phyloP scores from a whole-genome alignment of 1,140 invertebrate species.

The Trichomalopsis sarcophagae region DNA sequence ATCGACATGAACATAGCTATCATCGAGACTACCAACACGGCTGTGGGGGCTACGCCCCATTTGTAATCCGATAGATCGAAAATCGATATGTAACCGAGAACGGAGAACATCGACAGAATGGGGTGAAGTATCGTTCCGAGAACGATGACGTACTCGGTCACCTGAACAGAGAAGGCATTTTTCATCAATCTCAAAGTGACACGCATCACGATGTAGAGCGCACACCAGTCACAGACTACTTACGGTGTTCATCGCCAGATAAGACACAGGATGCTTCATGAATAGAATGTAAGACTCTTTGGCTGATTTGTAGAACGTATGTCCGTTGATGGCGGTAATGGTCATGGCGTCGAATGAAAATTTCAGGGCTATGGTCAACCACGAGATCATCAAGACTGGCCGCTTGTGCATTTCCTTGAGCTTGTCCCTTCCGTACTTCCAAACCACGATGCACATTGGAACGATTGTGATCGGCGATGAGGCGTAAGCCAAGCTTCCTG shows the following conservation, averaged over 20 bases:
- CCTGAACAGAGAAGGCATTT: not conserved
- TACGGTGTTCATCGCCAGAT: conserved; percentile 12
- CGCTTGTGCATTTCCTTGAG: conserved; percentile 13
- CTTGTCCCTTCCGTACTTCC: not conserved
- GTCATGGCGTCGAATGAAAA: conserved; percentile 23
- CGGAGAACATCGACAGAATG: not conserved
- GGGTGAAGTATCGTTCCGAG: not conserved
- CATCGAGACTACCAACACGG: not conserved
- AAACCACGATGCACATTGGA: not conserved
- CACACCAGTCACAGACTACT: not conserved
- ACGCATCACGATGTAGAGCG: too few relatives aligned
- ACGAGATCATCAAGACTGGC: conserved; percentile 1
- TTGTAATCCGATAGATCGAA: not conserved
- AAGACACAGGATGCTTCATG: not conserved
- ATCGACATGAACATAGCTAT: conserved; percentile 7
- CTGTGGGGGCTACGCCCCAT: not conserved
- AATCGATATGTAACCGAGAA: not conserved
- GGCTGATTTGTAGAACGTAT: conserved; percentile 18
- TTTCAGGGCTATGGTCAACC: not conserved
- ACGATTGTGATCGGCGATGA: not conserved
- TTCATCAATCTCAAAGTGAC: too few relatives aligned
- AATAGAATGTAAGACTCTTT: conserved; percentile 20
- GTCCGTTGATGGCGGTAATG: conserved; percentile 13
- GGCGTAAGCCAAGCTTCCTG: conserved; percentile 15
- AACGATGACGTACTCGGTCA: conserved; percentile 13